phyloP scores from a whole-genome alignment of 2,797 vertebrate species.

The Neoniphon sammara region DNA sequence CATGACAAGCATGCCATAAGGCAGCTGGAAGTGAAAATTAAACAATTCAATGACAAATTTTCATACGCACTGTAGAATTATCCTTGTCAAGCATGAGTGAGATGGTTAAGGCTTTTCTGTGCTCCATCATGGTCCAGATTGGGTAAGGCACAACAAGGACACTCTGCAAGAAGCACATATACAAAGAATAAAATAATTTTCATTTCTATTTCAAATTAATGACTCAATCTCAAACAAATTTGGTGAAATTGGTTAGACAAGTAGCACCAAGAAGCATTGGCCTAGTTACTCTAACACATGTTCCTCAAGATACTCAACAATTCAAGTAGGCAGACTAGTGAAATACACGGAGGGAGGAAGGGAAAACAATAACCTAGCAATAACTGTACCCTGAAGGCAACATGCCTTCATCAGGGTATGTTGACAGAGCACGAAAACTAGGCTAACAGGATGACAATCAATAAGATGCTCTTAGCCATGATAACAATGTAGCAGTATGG shows the following conservation, averaged over 20 bases:
- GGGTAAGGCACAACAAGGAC: constrained; percentile 48
- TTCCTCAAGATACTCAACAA: too few relatives aligned
- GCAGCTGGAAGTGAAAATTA: not conserved
- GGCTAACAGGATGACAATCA: too few relatives aligned
- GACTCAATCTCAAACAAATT: not conserved
- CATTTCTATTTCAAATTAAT: too few relatives aligned
- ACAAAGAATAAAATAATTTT: not conserved
- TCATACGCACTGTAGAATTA: constrained; percentile 67
- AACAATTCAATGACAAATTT: not conserved
- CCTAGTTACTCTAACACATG: too few relatives aligned
- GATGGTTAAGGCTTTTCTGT: constrained; percentile 74
- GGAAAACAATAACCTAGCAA: not conserved
- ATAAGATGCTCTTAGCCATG: too few relatives aligned
- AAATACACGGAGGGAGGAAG: not conserved
- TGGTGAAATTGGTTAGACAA: not conserved
- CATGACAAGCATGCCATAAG: constrained; percentile 5
- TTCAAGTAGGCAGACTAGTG: too few relatives aligned
- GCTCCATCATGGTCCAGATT: constrained; percentile 71
- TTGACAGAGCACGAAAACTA: too few relatives aligned
- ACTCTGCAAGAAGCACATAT: constrained; percentile 41
- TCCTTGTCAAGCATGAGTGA: constrained; percentile 68
- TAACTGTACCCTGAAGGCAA: too few relatives aligned
- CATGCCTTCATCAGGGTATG: too few relatives aligned
- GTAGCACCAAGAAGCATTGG: too few relatives aligned
- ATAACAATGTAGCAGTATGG: too few relatives aligned